These are phyloP conservation scores for Trematomus loennbergii DNA, from an alignment of 2,113 vertebrate species.

Conservation along the genomic window DNA sequence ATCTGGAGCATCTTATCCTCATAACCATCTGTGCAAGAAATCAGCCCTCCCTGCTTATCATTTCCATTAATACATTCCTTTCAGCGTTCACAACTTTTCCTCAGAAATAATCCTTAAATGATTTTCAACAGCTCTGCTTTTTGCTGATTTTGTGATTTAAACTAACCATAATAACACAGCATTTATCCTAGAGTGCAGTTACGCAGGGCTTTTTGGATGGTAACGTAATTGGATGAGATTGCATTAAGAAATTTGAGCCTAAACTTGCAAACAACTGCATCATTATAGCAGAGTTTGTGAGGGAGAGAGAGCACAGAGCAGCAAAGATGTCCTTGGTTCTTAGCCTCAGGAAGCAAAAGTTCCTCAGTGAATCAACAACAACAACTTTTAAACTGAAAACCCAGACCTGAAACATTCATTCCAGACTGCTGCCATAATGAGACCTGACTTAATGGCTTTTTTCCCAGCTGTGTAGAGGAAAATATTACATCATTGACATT, in stretches of 20 bases:
- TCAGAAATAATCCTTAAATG: slow-evolving; percentile 26
- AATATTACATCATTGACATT: slow-evolving; percentile 71
- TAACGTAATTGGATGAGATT: slow-evolving; percentile 50
- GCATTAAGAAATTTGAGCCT: slow-evolving; percentile 39
- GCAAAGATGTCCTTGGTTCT: slow-evolving; percentile 1
- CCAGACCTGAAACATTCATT: slow-evolving; percentile 46
- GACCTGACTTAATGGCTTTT: slow-evolving; percentile 26
- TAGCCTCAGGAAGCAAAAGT: slow-evolving; percentile 5
- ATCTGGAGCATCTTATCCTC: slow-evolving; percentile 65
- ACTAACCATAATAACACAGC: slow-evolving; percentile 34
- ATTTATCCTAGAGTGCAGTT: slow-evolving; percentile 14
- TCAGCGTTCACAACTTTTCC: slow-evolving; percentile 29
- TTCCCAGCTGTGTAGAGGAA: slow-evolving; percentile 54
- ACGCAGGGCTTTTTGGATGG: slow-evolving; percentile 24
- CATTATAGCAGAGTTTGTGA: slow-evolving; percentile 27
- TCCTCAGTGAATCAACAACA: slow-evolving; percentile 43
- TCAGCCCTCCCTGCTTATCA: slow-evolving; percentile 32
- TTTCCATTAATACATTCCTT: slow-evolving; percentile 40
- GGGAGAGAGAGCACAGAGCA: background rate
- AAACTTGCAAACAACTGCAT: slow-evolving; percentile 25
- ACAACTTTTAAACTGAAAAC: slow-evolving; percentile 29
- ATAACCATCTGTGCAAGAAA: slow-evolving; percentile 44
- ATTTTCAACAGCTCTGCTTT: slow-evolving; percentile 2
- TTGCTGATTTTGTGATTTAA: slow-evolving; percentile 46
- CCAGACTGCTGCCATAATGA: slow-evolving; percentile 48